A percentile compares a stretch with the other conserved stretches of the same genome.
Conservation (phyloP, 2,797 vertebrate genomes). For the Spea hammondii region DNA sequence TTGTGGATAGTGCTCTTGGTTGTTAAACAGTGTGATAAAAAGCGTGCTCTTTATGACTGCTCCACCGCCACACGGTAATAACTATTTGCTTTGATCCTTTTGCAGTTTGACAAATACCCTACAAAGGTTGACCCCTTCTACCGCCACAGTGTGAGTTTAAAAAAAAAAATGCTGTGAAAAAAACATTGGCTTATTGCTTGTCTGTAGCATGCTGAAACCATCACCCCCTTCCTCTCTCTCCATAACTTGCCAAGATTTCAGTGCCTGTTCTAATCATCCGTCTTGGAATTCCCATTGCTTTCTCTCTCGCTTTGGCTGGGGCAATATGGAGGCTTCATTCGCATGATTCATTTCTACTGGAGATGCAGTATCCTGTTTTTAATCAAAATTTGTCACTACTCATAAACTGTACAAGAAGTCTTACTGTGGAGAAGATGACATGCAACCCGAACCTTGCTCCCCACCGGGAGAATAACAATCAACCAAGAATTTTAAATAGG, state of each 20-base stretch:
- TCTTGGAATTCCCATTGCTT: slow-evolving; percentile 62
- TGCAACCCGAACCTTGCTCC: slow-evolving; percentile 38
- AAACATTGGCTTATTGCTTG: slow-evolving; percentile 58
- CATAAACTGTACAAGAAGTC: slow-evolving; percentile 46
- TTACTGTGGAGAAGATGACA: slow-evolving; percentile 46
- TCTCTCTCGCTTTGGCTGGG: slow-evolving; percentile 56
- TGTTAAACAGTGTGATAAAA: slow-evolving; percentile 31
- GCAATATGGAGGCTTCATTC: slow-evolving; percentile 63
- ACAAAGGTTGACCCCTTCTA: slow-evolving; percentile 98
- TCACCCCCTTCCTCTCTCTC: slow-evolving; percentile 51
- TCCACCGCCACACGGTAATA: slow-evolving; percentile 63
- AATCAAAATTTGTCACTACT: slow-evolving; percentile 63
- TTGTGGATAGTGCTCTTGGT: slow-evolving; percentile 52
- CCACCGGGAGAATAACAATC: slow-evolving; percentile 54
- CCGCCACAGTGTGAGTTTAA: slow-evolving; percentile 95
- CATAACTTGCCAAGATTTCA: slow-evolving; percentile 50
- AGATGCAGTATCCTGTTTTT: slow-evolving; percentile 69
- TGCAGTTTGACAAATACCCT: slow-evolving; percentile 99
- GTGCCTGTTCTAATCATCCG: slow-evolving; percentile 61
- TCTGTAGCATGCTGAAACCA: slow-evolving; percentile 62
- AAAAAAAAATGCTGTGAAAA: slow-evolving; percentile 56
- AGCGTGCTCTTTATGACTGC: slow-evolving; percentile 42
- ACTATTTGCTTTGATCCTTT: slow-evolving; percentile 80
- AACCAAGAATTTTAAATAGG: slow-evolving; percentile 30
- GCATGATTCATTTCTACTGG: slow-evolving; percentile 65